Evolutionary conservation across 2,888 invertebrate genomes (phyloP).

Genomic region (Agelastica alni): DNA sequence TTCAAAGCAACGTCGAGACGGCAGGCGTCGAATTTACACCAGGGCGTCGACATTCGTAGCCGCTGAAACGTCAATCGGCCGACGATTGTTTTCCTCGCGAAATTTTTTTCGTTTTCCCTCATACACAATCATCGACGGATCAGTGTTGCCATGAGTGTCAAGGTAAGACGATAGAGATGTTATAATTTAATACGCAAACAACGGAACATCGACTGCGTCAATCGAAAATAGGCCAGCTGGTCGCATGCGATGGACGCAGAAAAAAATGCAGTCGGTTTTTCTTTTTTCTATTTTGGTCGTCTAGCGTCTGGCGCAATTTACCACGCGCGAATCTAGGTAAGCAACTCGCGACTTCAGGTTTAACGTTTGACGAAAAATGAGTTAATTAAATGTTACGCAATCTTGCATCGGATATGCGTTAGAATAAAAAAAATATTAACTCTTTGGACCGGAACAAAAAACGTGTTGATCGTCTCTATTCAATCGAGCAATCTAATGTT

Average conservation of each 20-base stretch:
- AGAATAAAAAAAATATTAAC: too few species aligned
- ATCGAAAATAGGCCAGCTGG: slow-evolving; percentile 3
- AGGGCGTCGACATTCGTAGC: slow-evolving; percentile 41
- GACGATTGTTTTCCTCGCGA: slow-evolving; percentile 1
- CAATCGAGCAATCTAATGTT: slow-evolving; percentile 7
- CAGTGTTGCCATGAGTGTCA: slow-evolving; percentile 37
- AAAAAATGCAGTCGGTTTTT: too few species aligned
- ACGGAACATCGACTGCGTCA: slow-evolving; percentile 9
- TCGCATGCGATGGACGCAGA: too few species aligned
- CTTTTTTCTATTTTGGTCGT: too few species aligned
- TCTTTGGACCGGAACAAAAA: too few species aligned
- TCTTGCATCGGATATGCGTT: too few species aligned
- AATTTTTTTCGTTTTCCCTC: background rate
- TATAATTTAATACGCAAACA: slow-evolving; percentile 26
- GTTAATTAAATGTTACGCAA: too few species aligned
- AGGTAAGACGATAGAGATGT: slow-evolving; percentile 31
- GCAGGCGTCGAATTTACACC: slow-evolving; percentile 37
- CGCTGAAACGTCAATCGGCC: slow-evolving; percentile 19
- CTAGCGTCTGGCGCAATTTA: too few species aligned
- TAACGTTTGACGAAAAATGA: background rate
- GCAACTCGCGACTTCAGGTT: background rate
- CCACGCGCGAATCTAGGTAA: background rate
- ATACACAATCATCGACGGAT: background rate
- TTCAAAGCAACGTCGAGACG: slow-evolving; percentile 25
- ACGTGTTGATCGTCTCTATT: background rate